Percentiles rank a stretch among this genome's conserved stretches.
Conservation (phyloP, 2,797 vertebrate species). For the Fistularia commersonii region DNA sequence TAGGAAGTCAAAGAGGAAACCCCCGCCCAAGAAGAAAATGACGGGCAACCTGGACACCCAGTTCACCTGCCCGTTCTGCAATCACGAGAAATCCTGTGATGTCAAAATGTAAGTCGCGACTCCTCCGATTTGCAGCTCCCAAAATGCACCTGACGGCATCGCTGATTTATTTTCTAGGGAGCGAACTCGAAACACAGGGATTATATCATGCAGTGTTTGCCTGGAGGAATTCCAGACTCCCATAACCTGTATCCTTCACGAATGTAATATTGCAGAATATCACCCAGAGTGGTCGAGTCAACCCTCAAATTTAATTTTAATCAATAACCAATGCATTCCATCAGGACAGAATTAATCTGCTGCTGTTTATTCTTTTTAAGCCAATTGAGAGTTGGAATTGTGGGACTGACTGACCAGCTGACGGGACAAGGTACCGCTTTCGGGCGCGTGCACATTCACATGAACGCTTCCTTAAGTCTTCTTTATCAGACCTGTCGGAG, state of each 20-base stretch:
- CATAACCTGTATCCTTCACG: slow-evolving; percentile 92
- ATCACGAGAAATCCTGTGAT: slow-evolving; percentile 91
- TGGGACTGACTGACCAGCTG: too few relatives aligned
- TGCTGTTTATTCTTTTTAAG: too few relatives aligned
- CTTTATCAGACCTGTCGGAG: slow-evolving; percentile 85
- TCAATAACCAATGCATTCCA: too few relatives aligned
- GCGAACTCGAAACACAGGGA: slow-evolving; percentile 87
- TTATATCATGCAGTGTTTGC: slow-evolving; percentile 93
- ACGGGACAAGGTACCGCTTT: too few relatives aligned
- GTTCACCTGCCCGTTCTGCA: slow-evolving; percentile 93
- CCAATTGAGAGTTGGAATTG: too few relatives aligned
- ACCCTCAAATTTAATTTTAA: too few relatives aligned
- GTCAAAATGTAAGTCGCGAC: slow-evolving; percentile 84
- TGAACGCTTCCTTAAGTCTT: slow-evolving; percentile 32
- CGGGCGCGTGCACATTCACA: not conserved
- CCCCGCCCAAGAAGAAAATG: slow-evolving; percentile 89
- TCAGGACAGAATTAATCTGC: too few relatives aligned
- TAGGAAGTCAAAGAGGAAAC: slow-evolving; percentile 90
- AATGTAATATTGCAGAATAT: not conserved
- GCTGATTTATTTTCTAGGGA: slow-evolving; percentile 74
- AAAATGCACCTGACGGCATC: not conserved
- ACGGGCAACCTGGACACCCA: slow-evolving; percentile 87
- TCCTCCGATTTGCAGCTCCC: not conserved
- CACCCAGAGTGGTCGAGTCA: too few relatives aligned
- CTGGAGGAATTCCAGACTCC: slow-evolving; percentile 96